Percentiles rank a stretch among this genome's conserved stretches.
Conservation (phyloP, 2,113 vertebrate species). For the Xenotilapia longispinis region DNA sequence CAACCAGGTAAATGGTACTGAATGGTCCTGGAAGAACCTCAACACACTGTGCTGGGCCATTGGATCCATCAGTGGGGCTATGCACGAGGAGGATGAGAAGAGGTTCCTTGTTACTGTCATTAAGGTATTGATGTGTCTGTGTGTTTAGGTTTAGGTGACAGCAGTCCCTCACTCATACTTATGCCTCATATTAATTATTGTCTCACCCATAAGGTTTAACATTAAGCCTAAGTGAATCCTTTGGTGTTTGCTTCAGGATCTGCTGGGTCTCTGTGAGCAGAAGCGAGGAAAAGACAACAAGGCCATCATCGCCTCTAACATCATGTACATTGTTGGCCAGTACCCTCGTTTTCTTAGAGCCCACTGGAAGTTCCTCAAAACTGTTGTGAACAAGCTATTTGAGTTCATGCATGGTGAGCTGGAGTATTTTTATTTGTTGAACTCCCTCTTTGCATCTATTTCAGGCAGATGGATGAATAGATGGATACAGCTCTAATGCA, state of each 20-base stretch:
- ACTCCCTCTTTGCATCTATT: background rate
- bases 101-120: conserved; percentile 98
- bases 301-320: conserved; percentile 99
- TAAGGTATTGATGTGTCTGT: conserved; percentile 74
- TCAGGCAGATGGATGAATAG: background rate
- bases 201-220: background rate
- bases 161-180: background rate
- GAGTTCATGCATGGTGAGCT: conserved; percentile 98
- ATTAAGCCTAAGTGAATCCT: background rate
- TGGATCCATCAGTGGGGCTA: conserved; percentile 96
- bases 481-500: background rate
- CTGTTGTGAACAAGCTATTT: conserved; percentile 97
- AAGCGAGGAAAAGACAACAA: conserved; percentile 99
- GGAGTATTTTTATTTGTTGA: background rate
- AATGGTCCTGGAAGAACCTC: conserved; percentile 99
- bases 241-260: conserved; percentile 73
- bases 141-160: background rate
- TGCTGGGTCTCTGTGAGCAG: conserved; percentile 96
- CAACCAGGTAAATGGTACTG: conserved; percentile 97
- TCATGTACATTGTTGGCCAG: conserved; percentile 99
- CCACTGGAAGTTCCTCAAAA: conserved; percentile 99
- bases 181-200: background rate
- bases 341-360: conserved; percentile 96
- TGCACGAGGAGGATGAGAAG: conserved; percentile 99
- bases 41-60: conserved; percentile 98